These are phyloP conservation scores for Chiropotes sagulatus DNA, from an alignment of 2,797 vertebrate species.

Conservation along the genomic window DNA sequence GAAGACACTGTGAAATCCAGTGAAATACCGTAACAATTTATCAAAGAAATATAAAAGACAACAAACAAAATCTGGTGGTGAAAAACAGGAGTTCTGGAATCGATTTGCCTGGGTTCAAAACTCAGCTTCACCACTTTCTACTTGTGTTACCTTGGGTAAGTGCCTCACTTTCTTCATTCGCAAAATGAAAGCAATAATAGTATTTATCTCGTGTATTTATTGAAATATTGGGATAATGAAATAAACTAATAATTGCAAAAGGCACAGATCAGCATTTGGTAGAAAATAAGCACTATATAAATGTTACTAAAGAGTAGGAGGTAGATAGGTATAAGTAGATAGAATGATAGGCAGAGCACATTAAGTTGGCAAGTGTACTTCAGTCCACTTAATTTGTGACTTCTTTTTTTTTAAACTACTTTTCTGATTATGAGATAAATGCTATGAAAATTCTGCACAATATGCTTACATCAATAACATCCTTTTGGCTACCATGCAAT, in stretches of 20 bases:
- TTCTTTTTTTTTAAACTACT: background rate
- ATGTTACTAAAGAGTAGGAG: background rate
- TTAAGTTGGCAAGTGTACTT: background rate
- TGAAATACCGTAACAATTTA: background rate
- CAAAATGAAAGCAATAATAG: background rate
- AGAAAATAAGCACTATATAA: background rate
- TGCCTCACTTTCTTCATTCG: background rate
- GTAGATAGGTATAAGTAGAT: background rate
- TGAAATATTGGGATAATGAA: background rate
- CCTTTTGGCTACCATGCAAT: background rate
- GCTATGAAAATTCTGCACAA: background rate
- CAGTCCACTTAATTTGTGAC: background rate
- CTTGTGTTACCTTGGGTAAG: background rate
- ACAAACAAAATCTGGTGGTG: background rate
- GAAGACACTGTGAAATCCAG: background rate
- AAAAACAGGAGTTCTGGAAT: background rate
- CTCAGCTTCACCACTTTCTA: background rate
- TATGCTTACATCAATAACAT: background rate
- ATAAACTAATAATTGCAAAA: background rate
- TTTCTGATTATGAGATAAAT: background rate
- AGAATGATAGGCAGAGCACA: background rate
- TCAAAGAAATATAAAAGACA: background rate
- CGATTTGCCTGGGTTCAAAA: background rate
- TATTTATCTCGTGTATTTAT: background rate
- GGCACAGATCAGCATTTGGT: background rate